phyloP scores from a whole-genome alignment of 1,140 invertebrate genomes.

The Atta texana region DNA sequence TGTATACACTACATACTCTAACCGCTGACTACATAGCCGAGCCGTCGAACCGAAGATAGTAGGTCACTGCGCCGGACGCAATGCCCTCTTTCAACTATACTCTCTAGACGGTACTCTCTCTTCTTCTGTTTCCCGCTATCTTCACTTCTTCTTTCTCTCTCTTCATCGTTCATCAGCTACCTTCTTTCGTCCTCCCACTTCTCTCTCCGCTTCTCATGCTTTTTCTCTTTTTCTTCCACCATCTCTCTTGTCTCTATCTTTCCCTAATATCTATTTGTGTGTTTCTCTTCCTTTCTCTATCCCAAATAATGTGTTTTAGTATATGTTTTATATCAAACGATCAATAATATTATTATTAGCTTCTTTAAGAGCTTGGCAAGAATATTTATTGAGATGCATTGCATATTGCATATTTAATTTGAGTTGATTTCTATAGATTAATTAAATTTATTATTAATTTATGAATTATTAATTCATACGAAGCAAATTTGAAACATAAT shows the following conservation, averaged over 20 bases:
- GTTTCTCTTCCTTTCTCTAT: constrained; percentile 8
- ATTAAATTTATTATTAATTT: too few relatives aligned
- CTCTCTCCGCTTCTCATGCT: constrained; percentile 38
- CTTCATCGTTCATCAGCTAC: constrained; percentile 20
- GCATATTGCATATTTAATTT: too few relatives aligned
- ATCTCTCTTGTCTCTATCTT: constrained; percentile 78
- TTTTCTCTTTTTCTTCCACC: constrained; percentile 74
- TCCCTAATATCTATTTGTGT: constrained; percentile 2
- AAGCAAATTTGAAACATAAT: too few relatives aligned
- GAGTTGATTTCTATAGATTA: too few relatives aligned
- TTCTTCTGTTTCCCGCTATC: constrained; percentile 49
- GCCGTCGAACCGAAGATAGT: constrained; percentile 84
- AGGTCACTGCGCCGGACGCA: constrained; percentile 85
- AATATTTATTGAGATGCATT: too few relatives aligned
- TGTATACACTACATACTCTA: constrained; percentile 11
- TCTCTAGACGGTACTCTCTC: constrained; percentile 75
- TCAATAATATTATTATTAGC: neutral
- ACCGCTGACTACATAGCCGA: constrained; percentile 66
- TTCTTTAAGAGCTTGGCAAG: neutral
- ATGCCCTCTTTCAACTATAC: constrained; percentile 81
- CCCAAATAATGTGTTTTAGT: neutral
- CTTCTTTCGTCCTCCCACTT: constrained; percentile 7
- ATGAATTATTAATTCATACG: too few relatives aligned
- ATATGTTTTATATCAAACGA: constrained; percentile 1
- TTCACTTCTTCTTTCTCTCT: neutral